Base-by-base conservation (phyloP, 2,888 invertebrate species). In the Dugesia japonica region DNA sequence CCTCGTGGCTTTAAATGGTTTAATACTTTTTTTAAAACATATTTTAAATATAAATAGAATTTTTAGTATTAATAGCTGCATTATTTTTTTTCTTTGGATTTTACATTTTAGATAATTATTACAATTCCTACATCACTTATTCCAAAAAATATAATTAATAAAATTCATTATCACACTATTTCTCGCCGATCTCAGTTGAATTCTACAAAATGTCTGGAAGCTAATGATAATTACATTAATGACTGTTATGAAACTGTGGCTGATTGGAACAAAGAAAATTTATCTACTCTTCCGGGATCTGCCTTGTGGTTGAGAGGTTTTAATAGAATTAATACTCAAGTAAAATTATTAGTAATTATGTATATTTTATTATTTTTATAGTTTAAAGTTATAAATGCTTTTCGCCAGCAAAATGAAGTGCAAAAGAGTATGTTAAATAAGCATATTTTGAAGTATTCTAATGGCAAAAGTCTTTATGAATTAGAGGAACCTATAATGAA, bases 261-360 rank as follows among this genome's bases (percentile, higher is more conserved):
- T n/a, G 56, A n/a, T 56, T 56, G 56, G 56, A n/a, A 4, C 1
- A n/a, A 56, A n/a, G 56, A 56, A 7, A 56, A 56, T n/a, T 23
- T 56, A 4, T 9, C 56, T 20, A n/a, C 9, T n/a, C 4, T 56
- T 56, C 56, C 56, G 56, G 56, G 56, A 56, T 56, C 56, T 13
- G 56, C 56, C 1, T 4, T n/a, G 56, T 56, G 56, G 56, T 23
- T 56, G 17, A 56, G 23, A n/a, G 56, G 56, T 4, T 56, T 56
- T 56, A 56, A 56, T 56, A 56, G 56, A 56, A 56, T 56, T n/a
- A 56, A 56, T 56, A 56, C 56, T 56, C 56, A 56, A 56, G 56
- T 56, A 56, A n/a, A 38, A 9, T 17, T 13, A 13, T 38, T 38
- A 38, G 38, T 38, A 38, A 38, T 38, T 13, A 38, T 38, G 17